Evolutionary conservation across 1,140 invertebrate genomes (phyloP).

Genomic region (Achroia grisella): DNA sequence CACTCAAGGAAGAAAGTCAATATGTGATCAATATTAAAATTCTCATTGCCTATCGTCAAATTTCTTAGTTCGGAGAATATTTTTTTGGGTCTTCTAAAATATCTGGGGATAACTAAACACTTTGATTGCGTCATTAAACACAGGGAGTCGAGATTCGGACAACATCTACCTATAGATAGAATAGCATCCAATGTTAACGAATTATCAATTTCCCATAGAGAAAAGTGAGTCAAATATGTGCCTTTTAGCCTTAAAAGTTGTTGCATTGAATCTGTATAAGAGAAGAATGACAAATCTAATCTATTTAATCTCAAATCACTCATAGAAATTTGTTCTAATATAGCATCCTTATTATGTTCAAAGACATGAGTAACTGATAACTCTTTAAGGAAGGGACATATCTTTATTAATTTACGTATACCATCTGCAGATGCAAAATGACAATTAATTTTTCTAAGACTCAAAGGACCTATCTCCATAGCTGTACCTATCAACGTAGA

Average conservation of each 20-base stretch:
- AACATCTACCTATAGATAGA: conserved; percentile 47
- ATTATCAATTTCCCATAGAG: conserved; percentile 62
- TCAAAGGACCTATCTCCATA: conserved; percentile 49
- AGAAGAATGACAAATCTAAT: conserved; percentile 64
- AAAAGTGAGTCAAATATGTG: conserved; percentile 59
- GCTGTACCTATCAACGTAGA: conserved; percentile 55
- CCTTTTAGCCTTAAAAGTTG: conserved; percentile 54
- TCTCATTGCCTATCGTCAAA: conserved; percentile 58
- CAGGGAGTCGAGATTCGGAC: conserved; percentile 50
- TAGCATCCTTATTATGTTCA: conserved; percentile 54
- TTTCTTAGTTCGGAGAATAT: conserved; percentile 52
- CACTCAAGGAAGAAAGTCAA: conserved; percentile 57
- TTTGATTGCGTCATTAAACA: conserved; percentile 61
- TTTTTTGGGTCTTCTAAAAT: conserved; percentile 35
- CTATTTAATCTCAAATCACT: conserved; percentile 52
- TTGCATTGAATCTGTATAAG: conserved; percentile 48
- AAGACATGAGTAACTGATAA: conserved; percentile 62
- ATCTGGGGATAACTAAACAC: conserved; percentile 45
- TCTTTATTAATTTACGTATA: conserved; percentile 57
- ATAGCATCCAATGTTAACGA: conserved; percentile 53
- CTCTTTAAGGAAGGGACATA: conserved; percentile 59
- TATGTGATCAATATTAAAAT: conserved; percentile 52
- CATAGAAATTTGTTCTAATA: conserved; percentile 50
- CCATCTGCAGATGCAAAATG: conserved; percentile 62
- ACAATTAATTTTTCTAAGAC: conserved; percentile 59